Evolutionary conservation across 2,113 vertebrate genomes (phyloP), one percentile per base, ranked within the genome.

Genomic region (Sialia sialis): DNA sequence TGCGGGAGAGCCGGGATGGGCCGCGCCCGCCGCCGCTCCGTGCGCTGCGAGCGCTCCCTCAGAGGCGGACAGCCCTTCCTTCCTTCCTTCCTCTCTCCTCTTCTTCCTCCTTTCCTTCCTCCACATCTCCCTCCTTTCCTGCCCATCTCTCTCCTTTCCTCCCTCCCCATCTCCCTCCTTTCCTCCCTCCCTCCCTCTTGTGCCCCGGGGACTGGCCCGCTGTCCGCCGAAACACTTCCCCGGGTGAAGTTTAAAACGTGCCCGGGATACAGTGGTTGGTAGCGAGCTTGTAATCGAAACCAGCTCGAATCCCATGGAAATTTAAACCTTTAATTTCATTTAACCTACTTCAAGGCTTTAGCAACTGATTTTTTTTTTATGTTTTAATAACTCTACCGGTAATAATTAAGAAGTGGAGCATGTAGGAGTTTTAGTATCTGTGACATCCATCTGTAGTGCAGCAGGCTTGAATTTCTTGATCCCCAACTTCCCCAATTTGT

Each of bases 271-370:
- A 1, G 14, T 7, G 32, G 8, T 29, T 29, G 36, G 43, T 26
- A 26, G 64, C 16, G 29, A 12, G n/a, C 38, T 23, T 46, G 34
- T 68, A 72, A 72, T 52, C 85, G 52, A 84, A 93, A 38, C n/a
- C 30, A 7, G 27, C 15, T 48, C 16, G 56, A 91, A 59, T 96
- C 89, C 87, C 93, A 32, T 78, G 84, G 36, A 78, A 79, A 44
- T 44, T 82, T 44, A 60, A 82, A 17, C 13, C 17, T 87, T 87
- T 95, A 91, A 93, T 94, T 95, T 87, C 5, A 16, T 85, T 64
- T 96, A 89, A 95, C 93, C 92, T 96, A 87, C 19, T 78, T 92
- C 4, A 16, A 2, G 51, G 63, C 38, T 80, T 23, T 38, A 73
- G 46, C 16, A 66, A 4, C 16, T 34, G 54, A 21, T 80, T 2